phyloP scores from a whole-genome alignment of 2,113 vertebrate species.

The Thunnus maccoyii region DNA sequence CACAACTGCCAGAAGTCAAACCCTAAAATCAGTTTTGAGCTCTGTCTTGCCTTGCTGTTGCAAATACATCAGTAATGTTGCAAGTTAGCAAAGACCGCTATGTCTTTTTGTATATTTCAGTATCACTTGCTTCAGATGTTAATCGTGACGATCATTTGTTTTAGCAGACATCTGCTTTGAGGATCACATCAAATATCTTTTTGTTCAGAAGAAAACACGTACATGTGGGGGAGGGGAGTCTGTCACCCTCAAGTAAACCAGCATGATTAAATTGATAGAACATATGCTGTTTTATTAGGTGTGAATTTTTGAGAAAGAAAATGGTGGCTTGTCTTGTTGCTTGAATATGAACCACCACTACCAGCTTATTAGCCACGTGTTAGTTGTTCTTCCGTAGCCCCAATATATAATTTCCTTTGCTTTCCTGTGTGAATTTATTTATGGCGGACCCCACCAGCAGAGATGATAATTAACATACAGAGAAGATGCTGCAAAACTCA shows the following conservation, averaged over 20 bases:
- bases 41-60: too few relatives aligned
- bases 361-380: conserved; percentile 24
- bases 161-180: conserved; percentile 14
- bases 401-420: conserved; percentile 8
- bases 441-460: conserved; percentile 10
- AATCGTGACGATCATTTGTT: conserved; percentile 29
- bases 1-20: too few relatives aligned
- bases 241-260: background rate
- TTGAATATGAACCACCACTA: background rate
- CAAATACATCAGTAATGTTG: too few relatives aligned
- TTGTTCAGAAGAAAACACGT: background rate
- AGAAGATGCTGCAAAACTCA: conserved; percentile 52
- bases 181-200: background rate
- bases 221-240: background rate
- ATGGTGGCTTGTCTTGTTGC: background rate
- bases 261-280: conserved; percentile 8
- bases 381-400: conserved; percentile 7
- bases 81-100: background rate
- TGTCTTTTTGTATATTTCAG: conserved; percentile 4
- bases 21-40: too few relatives aligned
- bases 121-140: background rate
- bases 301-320: background rate
- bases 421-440: conserved; percentile 6
- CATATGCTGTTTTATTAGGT: conserved; percentile 13
- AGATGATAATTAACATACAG: conserved; percentile 55